Base-by-base conservation (phyloP, 2,113 vertebrate genomes). In the Macaca nemestrina region DNA sequence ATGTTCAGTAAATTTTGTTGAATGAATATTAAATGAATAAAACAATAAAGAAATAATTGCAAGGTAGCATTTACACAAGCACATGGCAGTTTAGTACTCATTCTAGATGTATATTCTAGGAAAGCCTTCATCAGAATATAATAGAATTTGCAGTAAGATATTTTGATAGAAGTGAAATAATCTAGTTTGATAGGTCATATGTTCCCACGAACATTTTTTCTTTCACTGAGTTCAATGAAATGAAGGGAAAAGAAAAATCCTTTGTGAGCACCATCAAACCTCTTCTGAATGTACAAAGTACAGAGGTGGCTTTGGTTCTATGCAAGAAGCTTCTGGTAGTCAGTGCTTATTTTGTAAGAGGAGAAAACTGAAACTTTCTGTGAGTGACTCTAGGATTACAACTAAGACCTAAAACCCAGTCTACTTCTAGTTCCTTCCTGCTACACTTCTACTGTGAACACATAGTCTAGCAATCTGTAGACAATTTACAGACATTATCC, bases 21-120 rank as follows among this genome's bases (percentile, higher is more conserved):
- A 80, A 23, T 84, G 16, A 52, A 81, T 90, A 59, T 57, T 55
- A 48, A 70, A 55, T 81, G 20, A 87, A 55, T 82, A 67, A 85
- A 83, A 11, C 61, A 87, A 61, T n/a, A 40, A 95, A 30, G 20
- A 94, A 94, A 94, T 84, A 94, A 68, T 40, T 90, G 5, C 76
- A 72, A 48, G 52, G 27, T 9, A 93, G 48, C 17, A 80, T 88
- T 94, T 84, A 80, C 23, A 73, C 20, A 80, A 45, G 22, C 43
- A 67, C 27, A 38, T 50, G 50, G 78, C 25, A 80, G 1, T 57
- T 76, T 80, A 73, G 32, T 43, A 22, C 10, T 50, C 75, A 55
- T 79, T 94, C 61, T 68, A 48, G 40, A 61, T 93, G 6, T 45
- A 80, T 45, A 83, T 23, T 96, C n/a, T 68, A 90, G n/a, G n/a